Evolutionary conservation across 2,888 invertebrate genomes (phyloP).

Genomic region (Cenopis cana): DNA sequence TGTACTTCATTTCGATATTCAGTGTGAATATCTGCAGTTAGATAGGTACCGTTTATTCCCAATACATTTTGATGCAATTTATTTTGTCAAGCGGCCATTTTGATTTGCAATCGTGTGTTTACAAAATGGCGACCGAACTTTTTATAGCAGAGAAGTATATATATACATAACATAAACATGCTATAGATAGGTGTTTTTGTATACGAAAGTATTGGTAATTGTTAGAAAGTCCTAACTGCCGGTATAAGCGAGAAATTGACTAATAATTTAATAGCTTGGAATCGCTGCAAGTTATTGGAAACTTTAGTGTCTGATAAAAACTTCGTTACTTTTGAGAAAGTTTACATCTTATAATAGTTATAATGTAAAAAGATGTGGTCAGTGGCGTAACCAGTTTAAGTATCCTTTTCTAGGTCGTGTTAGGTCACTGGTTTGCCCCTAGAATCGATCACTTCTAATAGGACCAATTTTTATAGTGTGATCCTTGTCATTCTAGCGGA

Average conservation of each 20-base stretch:
- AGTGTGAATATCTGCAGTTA: slow-evolving; percentile 22
- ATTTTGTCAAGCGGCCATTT: slow-evolving; percentile 6
- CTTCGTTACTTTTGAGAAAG: not conserved
- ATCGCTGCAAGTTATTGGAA: slow-evolving; percentile 7
- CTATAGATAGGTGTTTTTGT: slow-evolving; percentile 1
- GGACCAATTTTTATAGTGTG: slow-evolving; percentile 26
- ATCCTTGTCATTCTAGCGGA: not conserved
- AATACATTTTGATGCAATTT: not conserved
- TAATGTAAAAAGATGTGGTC: not conserved
- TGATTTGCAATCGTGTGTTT: not conserved
- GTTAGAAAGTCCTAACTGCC: slow-evolving; percentile 6
- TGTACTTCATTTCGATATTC: slow-evolving; percentile 7
- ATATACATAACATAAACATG: not conserved
- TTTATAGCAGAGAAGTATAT: not conserved
- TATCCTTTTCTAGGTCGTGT: not conserved
- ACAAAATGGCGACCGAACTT: slow-evolving; percentile 11
- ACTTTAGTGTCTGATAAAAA: slow-evolving; percentile 19
- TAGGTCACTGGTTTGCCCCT: not conserved
- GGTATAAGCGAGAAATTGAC: slow-evolving; percentile 15
- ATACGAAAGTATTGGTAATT: slow-evolving; percentile 12
- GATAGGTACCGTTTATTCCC: slow-evolving; percentile 7
- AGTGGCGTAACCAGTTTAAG: not conserved
- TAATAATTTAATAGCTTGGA: slow-evolving; percentile 2
- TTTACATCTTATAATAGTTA: not conserved
- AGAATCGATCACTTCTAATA: not conserved